Conservation (phyloP, 2,113 vertebrate genomes). For the Ginglymostoma cirratum region DNA sequence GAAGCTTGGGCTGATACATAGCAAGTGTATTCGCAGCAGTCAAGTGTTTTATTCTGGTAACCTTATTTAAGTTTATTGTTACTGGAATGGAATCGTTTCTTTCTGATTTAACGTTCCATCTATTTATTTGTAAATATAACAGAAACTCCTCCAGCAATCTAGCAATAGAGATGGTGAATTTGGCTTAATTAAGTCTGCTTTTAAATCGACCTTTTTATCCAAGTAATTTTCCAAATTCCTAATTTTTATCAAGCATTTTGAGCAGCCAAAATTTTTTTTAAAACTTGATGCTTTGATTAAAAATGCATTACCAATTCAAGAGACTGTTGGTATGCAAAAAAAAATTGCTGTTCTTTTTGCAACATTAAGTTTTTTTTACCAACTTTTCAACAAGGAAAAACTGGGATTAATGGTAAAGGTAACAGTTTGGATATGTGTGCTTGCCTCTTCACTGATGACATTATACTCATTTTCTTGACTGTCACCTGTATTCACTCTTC, state of each 20-base stretch:
- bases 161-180: background rate
- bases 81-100: background rate
- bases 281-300: background rate
- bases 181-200: background rate
- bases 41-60: background rate
- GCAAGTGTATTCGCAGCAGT: too few relatives aligned
- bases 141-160: background rate
- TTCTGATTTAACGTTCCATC: background rate
- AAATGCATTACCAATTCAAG: background rate
- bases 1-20: too few relatives aligned
- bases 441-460: background rate
- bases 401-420: background rate
- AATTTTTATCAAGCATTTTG: background rate
- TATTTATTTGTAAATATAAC: background rate
- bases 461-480: background rate
- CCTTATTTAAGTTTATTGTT: background rate
- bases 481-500: background rate
- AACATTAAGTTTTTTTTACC: background rate
- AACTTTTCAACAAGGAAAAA: background rate
- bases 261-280: too few relatives aligned
- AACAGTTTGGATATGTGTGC: background rate
- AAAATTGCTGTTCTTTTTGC: background rate
- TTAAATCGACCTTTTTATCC: background rate
- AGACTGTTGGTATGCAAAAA: background rate
- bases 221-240: background rate